A percentile compares a stretch with the other conserved stretches of the same genome.
Evolutionary conservation across 2,797 vertebrate species (phyloP).

Genomic region (Lacerta viridis): DNA sequence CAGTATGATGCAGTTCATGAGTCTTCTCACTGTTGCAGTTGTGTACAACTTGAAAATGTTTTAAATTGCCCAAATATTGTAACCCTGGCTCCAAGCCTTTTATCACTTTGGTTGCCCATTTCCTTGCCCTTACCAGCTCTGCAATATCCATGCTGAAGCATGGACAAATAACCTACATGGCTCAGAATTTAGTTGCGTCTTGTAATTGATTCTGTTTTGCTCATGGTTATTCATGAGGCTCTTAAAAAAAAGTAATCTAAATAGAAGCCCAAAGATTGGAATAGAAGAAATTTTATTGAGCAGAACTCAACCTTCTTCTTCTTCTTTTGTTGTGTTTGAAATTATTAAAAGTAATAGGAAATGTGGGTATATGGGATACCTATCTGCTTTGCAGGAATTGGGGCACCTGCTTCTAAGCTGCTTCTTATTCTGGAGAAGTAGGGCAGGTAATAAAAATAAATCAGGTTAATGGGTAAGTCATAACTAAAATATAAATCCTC

Average conservation of each 20-base stretch:
- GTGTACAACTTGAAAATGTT: no score
- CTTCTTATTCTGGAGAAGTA: background rate
- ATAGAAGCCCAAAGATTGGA: background rate
- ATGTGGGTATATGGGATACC: background rate
- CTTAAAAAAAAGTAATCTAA: background rate
- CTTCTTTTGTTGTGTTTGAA: background rate
- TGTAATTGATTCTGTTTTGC: background rate
- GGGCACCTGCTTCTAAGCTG: background rate
- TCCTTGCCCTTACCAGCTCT: no score
- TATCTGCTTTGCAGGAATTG: background rate
- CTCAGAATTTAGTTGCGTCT: background rate
- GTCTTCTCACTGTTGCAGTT: no score
- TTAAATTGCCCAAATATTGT: no score
- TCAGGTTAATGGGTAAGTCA: background rate
- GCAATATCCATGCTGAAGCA: no score
- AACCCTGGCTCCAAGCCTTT: no score
- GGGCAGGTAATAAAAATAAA: slow-evolving; percentile 12
- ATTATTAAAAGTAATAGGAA: slow-evolving; percentile 6
- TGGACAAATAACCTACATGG: background rate
- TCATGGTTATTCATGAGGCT: background rate
- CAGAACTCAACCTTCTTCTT: background rate
- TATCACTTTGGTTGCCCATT: no score
- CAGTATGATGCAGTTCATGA: no score
- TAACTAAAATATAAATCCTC: slow-evolving; percentile 22
- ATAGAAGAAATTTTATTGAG: slow-evolving; percentile 1